phyloP scores from a whole-genome alignment of 2,888 invertebrate species.

The Papilio gigon region DNA sequence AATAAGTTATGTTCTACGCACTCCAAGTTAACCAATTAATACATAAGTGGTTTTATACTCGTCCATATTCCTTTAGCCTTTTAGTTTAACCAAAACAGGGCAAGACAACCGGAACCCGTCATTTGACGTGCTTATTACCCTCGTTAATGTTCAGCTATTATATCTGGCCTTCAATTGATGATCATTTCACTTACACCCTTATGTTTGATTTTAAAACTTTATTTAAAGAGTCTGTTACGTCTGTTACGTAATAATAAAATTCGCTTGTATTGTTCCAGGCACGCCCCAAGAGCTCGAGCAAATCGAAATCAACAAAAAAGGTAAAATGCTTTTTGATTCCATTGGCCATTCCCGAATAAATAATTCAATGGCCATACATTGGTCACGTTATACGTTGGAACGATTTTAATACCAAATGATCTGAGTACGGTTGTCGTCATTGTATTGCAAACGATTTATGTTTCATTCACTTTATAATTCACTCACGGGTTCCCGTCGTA shows the following conservation, averaged over 20 bases:
- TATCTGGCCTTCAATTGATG: conserved; percentile 64
- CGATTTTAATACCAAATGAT: conserved; percentile 68
- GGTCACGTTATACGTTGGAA: conserved; percentile 47
- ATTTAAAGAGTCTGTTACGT: conserved; percentile 25
- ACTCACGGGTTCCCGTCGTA: conserved; percentile 46
- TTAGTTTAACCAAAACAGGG: conserved; percentile 64
- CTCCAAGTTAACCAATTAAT: conserved; percentile 53
- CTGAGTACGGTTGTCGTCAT: conserved; percentile 54
- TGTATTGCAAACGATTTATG: conserved; percentile 57
- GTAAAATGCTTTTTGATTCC: conserved; percentile 55
- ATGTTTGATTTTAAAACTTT: conserved; percentile 48
- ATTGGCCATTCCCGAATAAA: conserved; percentile 48
- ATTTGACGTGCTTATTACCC: conserved; percentile 60
- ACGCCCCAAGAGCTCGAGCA: conserved; percentile 71
- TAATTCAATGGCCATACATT: conserved; percentile 47
- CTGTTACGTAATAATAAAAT: conserved; percentile 20
- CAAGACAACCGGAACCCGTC: conserved; percentile 60
- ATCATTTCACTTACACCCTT: conserved; percentile 50
- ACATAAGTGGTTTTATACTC: conserved; percentile 54
- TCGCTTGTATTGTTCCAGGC: conserved; percentile 64
- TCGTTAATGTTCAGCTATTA: conserved; percentile 68
- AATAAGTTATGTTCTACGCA: conserved; percentile 7
- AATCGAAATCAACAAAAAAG: conserved; percentile 74
- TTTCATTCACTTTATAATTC: conserved; percentile 53
- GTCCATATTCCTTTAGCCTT: conserved; percentile 59